Percentiles rank a stretch among this genome's conserved stretches.
Conservation (phyloP, 2,797 vertebrate genomes). For the Sphenopsis melanotis region DNA sequence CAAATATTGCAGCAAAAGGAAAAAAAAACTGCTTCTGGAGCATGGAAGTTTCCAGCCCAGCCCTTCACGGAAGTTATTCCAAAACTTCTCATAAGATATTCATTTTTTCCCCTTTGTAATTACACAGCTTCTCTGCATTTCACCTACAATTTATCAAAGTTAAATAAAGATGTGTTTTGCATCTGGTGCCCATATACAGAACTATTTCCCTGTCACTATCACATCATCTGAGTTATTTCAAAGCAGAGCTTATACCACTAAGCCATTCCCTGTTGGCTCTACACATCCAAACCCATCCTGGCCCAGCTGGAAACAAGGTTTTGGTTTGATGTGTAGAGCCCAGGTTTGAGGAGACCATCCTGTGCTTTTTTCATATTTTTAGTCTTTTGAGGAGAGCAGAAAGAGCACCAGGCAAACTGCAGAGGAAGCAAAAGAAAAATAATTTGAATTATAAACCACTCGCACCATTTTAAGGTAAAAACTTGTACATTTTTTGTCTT, state of each 20-base stretch:
- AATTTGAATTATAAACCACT: neutral
- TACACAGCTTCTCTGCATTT: neutral
- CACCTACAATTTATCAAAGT: neutral
- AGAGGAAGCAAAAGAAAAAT: neutral
- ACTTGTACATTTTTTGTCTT: neutral
- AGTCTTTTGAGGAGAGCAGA: neutral
- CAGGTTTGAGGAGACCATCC: neutral
- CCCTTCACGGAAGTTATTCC: neutral
- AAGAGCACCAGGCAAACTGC: neutral
- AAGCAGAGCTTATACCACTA: neutral
- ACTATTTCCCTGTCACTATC: neutral
- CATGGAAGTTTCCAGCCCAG: neutral
- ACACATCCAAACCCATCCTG: neutral
- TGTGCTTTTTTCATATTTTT: fast-evolving
- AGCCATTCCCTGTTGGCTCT: neutral
- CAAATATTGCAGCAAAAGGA: neutral
- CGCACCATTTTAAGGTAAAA: neutral
- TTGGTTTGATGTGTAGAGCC: neutral
- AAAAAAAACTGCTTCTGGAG: neutral
- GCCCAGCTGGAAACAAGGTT: neutral
- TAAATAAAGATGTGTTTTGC: neutral
- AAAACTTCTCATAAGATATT: neutral
- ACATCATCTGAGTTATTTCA: fast-evolving
- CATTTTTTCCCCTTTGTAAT: neutral
- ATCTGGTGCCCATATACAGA: neutral